These are phyloP conservation scores for Parnassius smintheus DNA, from an alignment of 2,888 invertebrate genomes.

Conservation along the genomic window DNA sequence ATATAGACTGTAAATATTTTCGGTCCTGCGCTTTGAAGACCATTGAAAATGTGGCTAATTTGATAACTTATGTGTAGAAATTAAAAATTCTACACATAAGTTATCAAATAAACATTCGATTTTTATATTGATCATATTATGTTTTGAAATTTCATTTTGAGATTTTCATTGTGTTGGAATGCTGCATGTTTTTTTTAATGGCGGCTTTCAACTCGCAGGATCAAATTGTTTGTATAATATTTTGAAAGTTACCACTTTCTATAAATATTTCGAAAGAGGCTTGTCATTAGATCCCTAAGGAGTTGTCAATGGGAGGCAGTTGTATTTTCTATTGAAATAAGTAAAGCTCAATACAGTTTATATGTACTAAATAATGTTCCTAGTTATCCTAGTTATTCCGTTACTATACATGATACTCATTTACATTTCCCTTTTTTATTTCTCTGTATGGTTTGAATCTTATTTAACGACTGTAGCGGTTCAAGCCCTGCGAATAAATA, in stretches of 20 bases:
- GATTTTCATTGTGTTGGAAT: neutral
- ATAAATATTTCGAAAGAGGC: slow-evolving; percentile 59
- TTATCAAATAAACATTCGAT: neutral
- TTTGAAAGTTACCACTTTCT: slow-evolving; percentile 63
- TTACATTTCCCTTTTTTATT: too few relatives aligned
- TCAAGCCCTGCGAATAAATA: too few relatives aligned
- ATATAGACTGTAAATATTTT: slow-evolving; percentile 44
- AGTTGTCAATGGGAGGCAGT: slow-evolving; percentile 20
- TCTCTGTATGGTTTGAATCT: too few relatives aligned
- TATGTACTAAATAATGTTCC: slow-evolving; percentile 11
- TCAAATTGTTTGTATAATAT: slow-evolving; percentile 26
- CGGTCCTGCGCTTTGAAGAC: slow-evolving; percentile 43
- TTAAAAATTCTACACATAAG: neutral
- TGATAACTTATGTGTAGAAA: too few relatives aligned
- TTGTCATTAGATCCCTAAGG: slow-evolving; percentile 45
- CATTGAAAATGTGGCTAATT: neutral
- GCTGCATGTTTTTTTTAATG: neutral
- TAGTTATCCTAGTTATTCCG: neutral
- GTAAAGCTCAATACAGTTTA: slow-evolving; percentile 7
- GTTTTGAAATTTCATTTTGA: neutral
- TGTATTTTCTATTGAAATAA: slow-evolving; percentile 6
- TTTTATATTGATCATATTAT: neutral
- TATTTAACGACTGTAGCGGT: too few relatives aligned
- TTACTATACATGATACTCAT: too few relatives aligned
- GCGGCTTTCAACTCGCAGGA: slow-evolving; percentile 16